Evolutionary conservation across 2,888 invertebrate genomes (phyloP).

Genomic region (Trypoxylon attenuatum): DNA sequence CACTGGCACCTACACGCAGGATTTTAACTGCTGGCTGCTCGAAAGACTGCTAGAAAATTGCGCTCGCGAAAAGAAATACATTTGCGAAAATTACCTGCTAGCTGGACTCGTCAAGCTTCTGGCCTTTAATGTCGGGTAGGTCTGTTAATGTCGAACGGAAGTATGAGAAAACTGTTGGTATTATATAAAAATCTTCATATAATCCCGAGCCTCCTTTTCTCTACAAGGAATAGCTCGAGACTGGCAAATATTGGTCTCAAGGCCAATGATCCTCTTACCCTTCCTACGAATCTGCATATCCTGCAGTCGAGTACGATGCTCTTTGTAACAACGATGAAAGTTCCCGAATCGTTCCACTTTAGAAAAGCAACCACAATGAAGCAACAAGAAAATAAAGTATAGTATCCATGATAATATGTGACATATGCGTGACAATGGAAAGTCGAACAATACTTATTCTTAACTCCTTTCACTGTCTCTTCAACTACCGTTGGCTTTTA

Average conservation of each 20-base stretch:
- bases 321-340: constrained; percentile 49
- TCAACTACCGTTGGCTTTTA: too few species aligned
- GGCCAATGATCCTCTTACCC: constrained; percentile 65
- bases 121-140: constrained; percentile 34
- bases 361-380: constrained; percentile 2
- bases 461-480: too few species aligned
- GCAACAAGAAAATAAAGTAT: background rate
- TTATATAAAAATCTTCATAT: constrained; percentile 47
- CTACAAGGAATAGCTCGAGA: constrained; percentile 47
- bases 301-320: constrained; percentile 62
- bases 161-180: constrained; percentile 44
- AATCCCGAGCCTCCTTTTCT: constrained; percentile 45
- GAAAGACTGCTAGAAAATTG: background rate
- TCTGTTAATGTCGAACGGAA: constrained; percentile 50
- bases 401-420: background rate
- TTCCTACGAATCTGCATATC: constrained; percentile 68
- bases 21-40: constrained; percentile 16
- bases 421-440: too few species aligned
- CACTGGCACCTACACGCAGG: constrained; percentile 32
- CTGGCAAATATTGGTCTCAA: constrained; percentile 58
- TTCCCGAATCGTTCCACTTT: constrained; percentile 39
- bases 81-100: constrained; percentile 45
- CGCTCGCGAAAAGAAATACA: constrained; percentile 29
- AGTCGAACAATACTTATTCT: too few species aligned
- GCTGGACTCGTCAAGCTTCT: constrained; percentile 39